Percentiles rank a stretch among this genome's conserved stretches.
Evolutionary conservation across 1,140 invertebrate species (phyloP).

Genomic region (Arctopsyche grandis): DNA sequence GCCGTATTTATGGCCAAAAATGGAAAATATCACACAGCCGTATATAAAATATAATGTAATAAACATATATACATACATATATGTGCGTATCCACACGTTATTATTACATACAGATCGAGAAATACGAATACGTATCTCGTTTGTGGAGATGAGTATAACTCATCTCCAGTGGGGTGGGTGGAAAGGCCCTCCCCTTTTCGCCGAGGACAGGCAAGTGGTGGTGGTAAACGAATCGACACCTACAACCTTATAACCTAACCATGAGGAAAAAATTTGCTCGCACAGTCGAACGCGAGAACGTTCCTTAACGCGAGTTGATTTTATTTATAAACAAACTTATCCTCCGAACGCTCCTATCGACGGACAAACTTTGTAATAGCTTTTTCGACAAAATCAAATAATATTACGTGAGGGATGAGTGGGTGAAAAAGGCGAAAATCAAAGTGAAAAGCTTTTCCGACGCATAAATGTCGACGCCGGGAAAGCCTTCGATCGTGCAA

Average conservation of each 20-base stretch:
- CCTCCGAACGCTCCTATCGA: not conserved
- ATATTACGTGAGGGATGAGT: not conserved
- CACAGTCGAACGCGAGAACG: not conserved
- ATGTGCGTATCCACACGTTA: too few species aligned
- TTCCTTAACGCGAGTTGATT: slow-evolving; percentile 5
- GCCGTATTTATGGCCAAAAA: not conserved
- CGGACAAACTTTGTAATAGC: slow-evolving; percentile 21
- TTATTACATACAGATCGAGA: too few species aligned
- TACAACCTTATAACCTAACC: too few species aligned
- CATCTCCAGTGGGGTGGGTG: not conserved
- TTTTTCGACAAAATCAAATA: slow-evolving; percentile 8
- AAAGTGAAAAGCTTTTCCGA: not conserved
- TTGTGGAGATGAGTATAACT: slow-evolving; percentile 15
- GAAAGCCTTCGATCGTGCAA: too few species aligned
- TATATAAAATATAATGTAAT: not conserved
- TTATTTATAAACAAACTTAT: slow-evolving; percentile 29
- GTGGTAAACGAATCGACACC: too few species aligned
- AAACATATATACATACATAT: too few species aligned
- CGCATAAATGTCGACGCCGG: not conserved
- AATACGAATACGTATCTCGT: not conserved
- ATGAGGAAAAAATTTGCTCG: too few species aligned
- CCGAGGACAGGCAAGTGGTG: too few species aligned
- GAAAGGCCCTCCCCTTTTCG: too few species aligned
- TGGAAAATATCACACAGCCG: not conserved
- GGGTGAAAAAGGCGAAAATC: not conserved